Conservation (phyloP, 2,113 vertebrate species). For the Zosterops borbonicus region DNA sequence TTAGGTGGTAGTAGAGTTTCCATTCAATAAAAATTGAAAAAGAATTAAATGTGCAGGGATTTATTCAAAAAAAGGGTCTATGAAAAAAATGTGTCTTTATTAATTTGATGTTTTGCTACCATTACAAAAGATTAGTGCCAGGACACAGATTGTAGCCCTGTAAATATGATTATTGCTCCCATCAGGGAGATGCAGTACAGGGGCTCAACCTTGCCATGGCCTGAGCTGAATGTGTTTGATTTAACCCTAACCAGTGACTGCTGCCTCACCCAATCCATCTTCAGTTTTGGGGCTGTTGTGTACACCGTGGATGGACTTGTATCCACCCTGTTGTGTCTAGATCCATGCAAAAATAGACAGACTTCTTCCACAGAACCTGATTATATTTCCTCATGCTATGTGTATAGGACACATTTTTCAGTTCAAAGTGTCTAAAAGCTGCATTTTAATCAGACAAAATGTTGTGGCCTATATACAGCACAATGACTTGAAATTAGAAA, state of each 20-base stretch:
- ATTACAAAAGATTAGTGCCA: neutral
- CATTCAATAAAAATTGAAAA: neutral
- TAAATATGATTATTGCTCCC: neutral
- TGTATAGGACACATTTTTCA: neutral
- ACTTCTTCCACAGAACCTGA: neutral
- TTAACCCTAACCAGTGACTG: neutral
- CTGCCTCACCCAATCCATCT: neutral
- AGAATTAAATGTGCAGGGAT: neutral
- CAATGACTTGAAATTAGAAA: neutral
- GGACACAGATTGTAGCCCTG: neutral
- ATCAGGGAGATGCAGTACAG: fast-evolving
- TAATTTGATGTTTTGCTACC: neutral
- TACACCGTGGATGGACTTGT: neutral
- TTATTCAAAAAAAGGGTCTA: neutral
- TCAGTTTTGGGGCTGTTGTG: neutral
- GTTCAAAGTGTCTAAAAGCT: neutral
- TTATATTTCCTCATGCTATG: neutral
- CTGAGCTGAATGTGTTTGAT: neutral
- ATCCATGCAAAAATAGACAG: neutral
- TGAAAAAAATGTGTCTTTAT: neutral
- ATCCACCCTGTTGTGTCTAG: too few relatives aligned
- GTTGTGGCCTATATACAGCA: neutral
- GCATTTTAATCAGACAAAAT: neutral
- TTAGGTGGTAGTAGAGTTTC: neutral
- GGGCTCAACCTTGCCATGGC: fast-evolving